These are phyloP conservation scores for Catharus fuscescens DNA, from an alignment of 2,113 vertebrate species.

Conservation along the genomic window DNA sequence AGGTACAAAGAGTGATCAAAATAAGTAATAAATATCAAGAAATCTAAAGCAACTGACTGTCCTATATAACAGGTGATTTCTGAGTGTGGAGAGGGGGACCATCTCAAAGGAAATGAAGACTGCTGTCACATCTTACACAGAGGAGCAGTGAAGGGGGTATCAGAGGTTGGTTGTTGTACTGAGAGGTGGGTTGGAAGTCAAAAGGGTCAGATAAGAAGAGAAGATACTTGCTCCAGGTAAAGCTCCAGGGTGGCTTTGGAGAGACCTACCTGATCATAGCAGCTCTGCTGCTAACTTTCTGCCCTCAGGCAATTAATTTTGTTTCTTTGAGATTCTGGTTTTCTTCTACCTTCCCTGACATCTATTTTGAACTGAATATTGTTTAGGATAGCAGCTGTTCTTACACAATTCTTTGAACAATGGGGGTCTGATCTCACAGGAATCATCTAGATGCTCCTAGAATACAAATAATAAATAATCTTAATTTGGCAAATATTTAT, in stretches of 20 bases:
- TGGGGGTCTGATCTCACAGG: not conserved
- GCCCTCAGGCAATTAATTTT: not conserved
- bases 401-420: not conserved
- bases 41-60: not conserved
- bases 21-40: not conserved
- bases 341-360: not conserved
- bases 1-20: not conserved
- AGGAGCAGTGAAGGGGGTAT: not conserved
- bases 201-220: not conserved
- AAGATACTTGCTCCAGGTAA: not conserved
- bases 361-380: not conserved
- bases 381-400: not conserved
- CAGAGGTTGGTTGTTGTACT: not conserved
- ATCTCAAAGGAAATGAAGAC: not conserved
- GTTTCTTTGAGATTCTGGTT: not conserved
- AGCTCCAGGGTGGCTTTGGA: not conserved
- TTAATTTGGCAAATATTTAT: slow-evolving; percentile 55
- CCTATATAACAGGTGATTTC: not conserved
- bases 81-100: not conserved
- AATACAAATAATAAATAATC: slow-evolving; percentile 32
- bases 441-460: not conserved
- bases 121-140: not conserved
- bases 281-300: not conserved
- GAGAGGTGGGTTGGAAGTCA: not conserved
- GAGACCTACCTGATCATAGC: not conserved